These are phyloP conservation scores for Spilarctia lutea DNA, from an alignment of 2,888 invertebrate species.

Conservation along the genomic window DNA sequence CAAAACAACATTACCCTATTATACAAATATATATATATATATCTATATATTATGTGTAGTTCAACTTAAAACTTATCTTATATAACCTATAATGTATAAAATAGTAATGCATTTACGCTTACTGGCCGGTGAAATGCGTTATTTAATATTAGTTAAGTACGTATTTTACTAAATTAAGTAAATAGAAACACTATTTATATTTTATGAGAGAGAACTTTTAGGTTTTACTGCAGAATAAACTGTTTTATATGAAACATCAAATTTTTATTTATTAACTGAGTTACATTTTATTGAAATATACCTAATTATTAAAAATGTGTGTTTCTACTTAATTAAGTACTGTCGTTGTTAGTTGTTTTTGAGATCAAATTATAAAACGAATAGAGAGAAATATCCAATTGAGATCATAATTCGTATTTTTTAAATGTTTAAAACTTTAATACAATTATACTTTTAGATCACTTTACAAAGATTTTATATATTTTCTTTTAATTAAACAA, in stretches of 20 bases:
- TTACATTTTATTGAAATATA: background rate
- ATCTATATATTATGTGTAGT: background rate
- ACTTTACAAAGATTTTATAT: background rate
- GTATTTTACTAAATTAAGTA: background rate
- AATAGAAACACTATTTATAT: background rate
- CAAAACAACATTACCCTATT: background rate
- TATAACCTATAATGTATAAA: conserved; percentile 12
- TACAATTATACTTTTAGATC: conserved; percentile 2
- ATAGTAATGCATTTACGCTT: conserved; percentile 59
- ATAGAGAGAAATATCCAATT: conserved; percentile 69
- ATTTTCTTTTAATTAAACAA: conserved; percentile 19
- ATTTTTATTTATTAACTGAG: background rate
- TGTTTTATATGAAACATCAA: background rate
- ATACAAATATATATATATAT: conserved; percentile 24
- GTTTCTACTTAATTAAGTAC: conserved; percentile 28
- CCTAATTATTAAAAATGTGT: background rate
- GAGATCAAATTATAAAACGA: conserved; percentile 63
- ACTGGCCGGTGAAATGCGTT: conserved; percentile 77
- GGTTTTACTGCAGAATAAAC: background rate
- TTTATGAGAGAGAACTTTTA: background rate
- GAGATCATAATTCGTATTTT: conserved; percentile 67
- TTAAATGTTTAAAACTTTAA: conserved; percentile 4
- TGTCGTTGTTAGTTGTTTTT: conserved; percentile 44
- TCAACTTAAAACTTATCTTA: background rate
- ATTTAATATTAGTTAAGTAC: conserved; percentile 18